Base-by-base conservation (phyloP, 2,888 invertebrate genomes). In the Lepetodrilus schrolli region DNA sequence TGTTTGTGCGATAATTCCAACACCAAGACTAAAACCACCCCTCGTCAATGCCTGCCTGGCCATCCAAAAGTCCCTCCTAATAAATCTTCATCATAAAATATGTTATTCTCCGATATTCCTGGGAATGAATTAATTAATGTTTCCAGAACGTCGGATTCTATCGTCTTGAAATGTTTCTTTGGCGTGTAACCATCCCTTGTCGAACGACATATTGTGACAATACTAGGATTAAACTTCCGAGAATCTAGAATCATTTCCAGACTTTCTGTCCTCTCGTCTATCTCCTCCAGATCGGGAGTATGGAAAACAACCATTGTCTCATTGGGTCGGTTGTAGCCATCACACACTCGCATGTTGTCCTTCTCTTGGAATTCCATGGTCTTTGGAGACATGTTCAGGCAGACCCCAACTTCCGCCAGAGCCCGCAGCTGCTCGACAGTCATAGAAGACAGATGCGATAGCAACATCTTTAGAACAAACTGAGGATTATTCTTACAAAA, bases 101-200 rank as follows among this genome's bases (percentile, higher is more conserved):
- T 13, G 1, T 70, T 48, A n/a, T 72, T 58, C 20, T 65, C 48
- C 2, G 17, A 30, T 7, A 78, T 47, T 2, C 75, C 48, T 0
- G 65, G 43, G 48, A 78, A 80, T 4, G 75, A 72, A 3, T 51
- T 36, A 17, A 76, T 72, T 34, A 86, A 66, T 17, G 74, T 68
- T n/a, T 58, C 47, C 3, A 86, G 48, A 3, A 86, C 76, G 47
- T 80, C 80, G 4, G 48, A 68, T 74, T 88, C 88, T 36, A 88
- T 86, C 26, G 72, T 76, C 47, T 74, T 76, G 47, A 84, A 85
- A 66, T 74, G 77, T 37, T 81, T 65, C 36, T 86, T 78, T 4
- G 88, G 88, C 1, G 86, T 85, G 73, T 86, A 88, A 0, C 88
- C 88, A 71, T 87, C 87, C 34, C 88, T 70, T 26, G 86, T 76